These are phyloP conservation scores for Paracentrotus lividus DNA, from an alignment of 53 echinoderm and acorn worm genomes.

Conservation along the genomic window DNA sequence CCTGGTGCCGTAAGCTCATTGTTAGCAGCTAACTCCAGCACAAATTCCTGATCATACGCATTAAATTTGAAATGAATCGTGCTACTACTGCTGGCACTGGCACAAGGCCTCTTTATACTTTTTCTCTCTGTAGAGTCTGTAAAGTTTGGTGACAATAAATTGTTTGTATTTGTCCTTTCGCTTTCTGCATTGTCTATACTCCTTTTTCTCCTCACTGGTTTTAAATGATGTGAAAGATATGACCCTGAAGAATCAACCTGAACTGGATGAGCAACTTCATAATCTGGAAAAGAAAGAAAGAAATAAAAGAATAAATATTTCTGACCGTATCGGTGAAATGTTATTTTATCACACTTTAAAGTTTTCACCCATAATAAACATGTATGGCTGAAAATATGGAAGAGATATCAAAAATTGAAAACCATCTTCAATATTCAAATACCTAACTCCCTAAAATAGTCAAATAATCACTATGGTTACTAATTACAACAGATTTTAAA, in stretches of 20 bases:
- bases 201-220: conserved; percentile 81
- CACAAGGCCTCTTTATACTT: not conserved
- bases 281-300: conserved; percentile 74
- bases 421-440: too few species aligned
- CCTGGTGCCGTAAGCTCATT: conserved; percentile 89
- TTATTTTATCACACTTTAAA: too few species aligned
- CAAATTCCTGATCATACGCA: conserved; percentile 86
- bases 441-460: too few species aligned
- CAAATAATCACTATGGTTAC: too few species aligned
- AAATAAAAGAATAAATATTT: not conserved
- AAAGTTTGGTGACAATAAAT: conserved; percentile 7
- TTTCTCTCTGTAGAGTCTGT: conserved; percentile 2
- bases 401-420: too few species aligned
- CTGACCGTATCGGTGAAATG: too few species aligned
- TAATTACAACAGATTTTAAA: too few species aligned
- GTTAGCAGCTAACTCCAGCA: conserved; percentile 84
- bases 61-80: conserved; percentile 78
- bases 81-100: not conserved
- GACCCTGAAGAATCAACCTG: conserved; percentile 83
- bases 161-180: conserved; percentile 39
- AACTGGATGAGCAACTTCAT: conserved; percentile 87
- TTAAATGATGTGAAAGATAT: conserved; percentile 83
- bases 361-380: too few species aligned
- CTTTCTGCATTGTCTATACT: conserved; percentile 34
- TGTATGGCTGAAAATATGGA: too few species aligned